Conservation (phyloP, 2,888 invertebrate genomes). For the Drosophila bunnanda region DNA sequence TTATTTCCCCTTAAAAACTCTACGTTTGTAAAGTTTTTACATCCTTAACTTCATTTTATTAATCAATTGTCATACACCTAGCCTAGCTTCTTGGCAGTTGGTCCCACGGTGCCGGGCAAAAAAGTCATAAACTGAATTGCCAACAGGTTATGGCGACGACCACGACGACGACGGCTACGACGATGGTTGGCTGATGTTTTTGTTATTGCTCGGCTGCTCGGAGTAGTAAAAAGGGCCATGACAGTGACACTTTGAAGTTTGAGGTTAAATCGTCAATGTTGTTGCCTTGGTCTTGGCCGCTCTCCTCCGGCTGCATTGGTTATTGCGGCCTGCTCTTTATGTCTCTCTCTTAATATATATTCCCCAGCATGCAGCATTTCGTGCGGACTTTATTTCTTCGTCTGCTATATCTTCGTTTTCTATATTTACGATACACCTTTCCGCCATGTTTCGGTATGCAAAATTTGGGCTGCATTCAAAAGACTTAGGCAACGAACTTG, state of each 20-base stretch:
- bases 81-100: background rate
- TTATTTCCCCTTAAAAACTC: background rate
- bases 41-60: background rate
- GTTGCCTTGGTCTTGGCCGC: constrained; percentile 43
- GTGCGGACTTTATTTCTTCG: constrained; percentile 31
- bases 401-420: constrained; percentile 3
- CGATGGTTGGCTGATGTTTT: constrained; percentile 43
- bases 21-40: background rate
- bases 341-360: constrained; percentile 19
- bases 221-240: constrained; percentile 82
- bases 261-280: constrained; percentile 81
- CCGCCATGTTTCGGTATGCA: constrained; percentile 5
- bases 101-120: constrained; percentile 68
- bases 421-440: background rate
- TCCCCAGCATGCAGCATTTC: constrained; percentile 55
- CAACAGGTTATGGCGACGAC: constrained; percentile 76
- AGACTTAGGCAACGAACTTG: constrained; percentile 67
- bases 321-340: constrained; percentile 36
- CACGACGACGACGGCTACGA: constrained; percentile 23
- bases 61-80: background rate
- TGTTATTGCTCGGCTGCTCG: constrained; percentile 40
- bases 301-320: constrained; percentile 33
- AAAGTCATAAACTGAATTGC: constrained; percentile 79
- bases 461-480: constrained; percentile 43
- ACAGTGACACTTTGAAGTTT: constrained; percentile 84